Conservation (phyloP, 2,888 invertebrate species). For the Pristionchus mayeri region DNA sequence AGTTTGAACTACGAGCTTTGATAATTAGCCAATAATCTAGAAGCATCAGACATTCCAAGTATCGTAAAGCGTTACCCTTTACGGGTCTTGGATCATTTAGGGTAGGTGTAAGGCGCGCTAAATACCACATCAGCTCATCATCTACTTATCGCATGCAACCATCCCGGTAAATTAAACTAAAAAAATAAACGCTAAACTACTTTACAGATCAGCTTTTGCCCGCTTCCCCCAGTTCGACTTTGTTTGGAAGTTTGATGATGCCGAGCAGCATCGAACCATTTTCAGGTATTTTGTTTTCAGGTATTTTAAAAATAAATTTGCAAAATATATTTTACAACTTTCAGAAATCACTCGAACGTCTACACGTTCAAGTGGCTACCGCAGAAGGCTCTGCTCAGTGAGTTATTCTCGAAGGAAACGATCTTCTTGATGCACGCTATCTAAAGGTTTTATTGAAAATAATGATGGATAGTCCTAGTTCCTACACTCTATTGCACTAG, state of each 20-base stretch:
- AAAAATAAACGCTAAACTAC: too few relatives aligned
- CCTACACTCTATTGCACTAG: too few relatives aligned
- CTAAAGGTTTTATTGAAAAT: background rate
- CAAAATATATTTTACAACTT: background rate
- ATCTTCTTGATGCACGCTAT: background rate
- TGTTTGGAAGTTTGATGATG: slow-evolving; percentile 49
- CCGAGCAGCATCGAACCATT: background rate
- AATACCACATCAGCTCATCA: too few relatives aligned
- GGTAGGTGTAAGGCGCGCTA: too few relatives aligned
- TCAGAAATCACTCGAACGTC: slow-evolving; percentile 41
- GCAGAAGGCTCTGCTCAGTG: slow-evolving; percentile 43
- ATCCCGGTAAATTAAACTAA: too few relatives aligned
- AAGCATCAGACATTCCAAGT: too few relatives aligned
- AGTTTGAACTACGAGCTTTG: too few relatives aligned
- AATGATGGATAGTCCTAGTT: too few relatives aligned
- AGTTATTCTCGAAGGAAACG: background rate
- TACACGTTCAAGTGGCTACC: slow-evolving; percentile 49
- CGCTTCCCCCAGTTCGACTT: slow-evolving; percentile 48
- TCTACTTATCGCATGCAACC: too few relatives aligned
- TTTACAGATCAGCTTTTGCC: slow-evolving; percentile 33
- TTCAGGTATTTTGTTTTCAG: slow-evolving; percentile 21
- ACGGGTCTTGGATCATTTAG: too few relatives aligned
- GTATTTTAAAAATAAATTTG: background rate
- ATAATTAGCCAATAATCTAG: too few relatives aligned
- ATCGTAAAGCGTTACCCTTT: too few relatives aligned